These are phyloP conservation scores for Deilephila elpenor DNA, from an alignment of 2,888 invertebrate species.

Conservation along the genomic window DNA sequence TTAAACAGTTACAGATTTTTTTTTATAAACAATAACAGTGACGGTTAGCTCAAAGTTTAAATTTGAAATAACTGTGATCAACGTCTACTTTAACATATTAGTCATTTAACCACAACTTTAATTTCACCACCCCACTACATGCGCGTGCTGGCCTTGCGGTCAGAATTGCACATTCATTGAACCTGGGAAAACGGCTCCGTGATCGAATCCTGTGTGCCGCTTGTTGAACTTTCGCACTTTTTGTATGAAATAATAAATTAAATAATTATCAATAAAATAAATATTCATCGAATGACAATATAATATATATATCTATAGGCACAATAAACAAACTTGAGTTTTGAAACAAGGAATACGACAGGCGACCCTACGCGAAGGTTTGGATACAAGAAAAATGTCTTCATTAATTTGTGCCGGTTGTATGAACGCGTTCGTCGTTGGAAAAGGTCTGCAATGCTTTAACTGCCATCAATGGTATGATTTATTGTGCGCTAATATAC, in stretches of 20 bases:
- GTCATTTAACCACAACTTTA: neutral
- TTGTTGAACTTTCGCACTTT: too few relatives aligned
- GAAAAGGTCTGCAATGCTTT: conserved; percentile 6
- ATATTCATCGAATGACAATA: neutral
- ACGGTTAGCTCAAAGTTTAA: neutral
- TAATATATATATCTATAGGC: neutral
- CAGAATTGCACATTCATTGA: neutral
- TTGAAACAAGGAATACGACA: neutral
- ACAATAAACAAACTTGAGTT: neutral
- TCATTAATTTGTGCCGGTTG: neutral
- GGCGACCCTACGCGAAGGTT: neutral
- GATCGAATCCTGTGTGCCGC: too few relatives aligned
- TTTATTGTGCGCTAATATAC: too few relatives aligned
- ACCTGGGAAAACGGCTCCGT: neutral
- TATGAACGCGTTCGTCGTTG: neutral
- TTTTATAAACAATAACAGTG: neutral
- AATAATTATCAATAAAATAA: too few relatives aligned
- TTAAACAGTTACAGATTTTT: too few relatives aligned
- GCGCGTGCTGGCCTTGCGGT: neutral
- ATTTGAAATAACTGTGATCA: neutral
- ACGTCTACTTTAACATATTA: neutral
- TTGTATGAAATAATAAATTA: too few relatives aligned
- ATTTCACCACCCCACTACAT: neutral
- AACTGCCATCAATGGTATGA: neutral
- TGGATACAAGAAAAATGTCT: neutral